Percentiles rank a stretch among this genome's conserved stretches.
Conservation (phyloP, 37 sponge, comb jelly and placozoan genomes). For the Crambe crambe region DNA sequence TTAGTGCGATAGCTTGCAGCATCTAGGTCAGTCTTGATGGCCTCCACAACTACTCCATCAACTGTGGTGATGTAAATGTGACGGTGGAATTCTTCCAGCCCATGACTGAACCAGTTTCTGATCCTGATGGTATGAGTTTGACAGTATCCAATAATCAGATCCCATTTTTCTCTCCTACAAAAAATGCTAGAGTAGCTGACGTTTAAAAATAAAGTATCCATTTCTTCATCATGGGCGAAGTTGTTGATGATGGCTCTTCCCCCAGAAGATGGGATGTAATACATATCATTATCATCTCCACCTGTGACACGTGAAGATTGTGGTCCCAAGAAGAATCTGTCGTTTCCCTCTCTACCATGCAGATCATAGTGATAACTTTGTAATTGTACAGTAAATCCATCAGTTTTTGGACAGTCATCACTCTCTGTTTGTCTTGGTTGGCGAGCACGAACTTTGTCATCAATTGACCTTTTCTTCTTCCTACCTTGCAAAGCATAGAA, state of each 20-base stretch:
- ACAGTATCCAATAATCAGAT: not conserved
- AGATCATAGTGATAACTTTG: too few relatives aligned
- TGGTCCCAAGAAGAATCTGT: too few relatives aligned
- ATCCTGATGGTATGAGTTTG: not conserved
- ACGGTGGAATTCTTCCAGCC: not conserved
- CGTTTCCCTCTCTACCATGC: too few relatives aligned
- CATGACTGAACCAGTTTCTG: not conserved
- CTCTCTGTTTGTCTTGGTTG: too few relatives aligned
- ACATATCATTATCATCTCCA: not conserved
- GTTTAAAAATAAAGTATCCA: not conserved
- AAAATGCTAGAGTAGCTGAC: too few relatives aligned
- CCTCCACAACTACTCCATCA: not conserved
- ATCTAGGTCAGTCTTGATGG: not conserved
- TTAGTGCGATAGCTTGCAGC: not conserved
- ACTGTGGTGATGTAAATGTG: not conserved
- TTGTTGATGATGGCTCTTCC: slow-evolving; percentile 7
- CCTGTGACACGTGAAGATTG: too few relatives aligned
- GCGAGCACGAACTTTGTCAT: too few relatives aligned
- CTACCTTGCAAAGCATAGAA: too few relatives aligned
- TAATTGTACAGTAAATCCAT: too few relatives aligned
- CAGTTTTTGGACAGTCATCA: too few relatives aligned
- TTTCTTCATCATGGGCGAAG: not conserved
- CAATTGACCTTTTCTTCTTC: too few relatives aligned
- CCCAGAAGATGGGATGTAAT: not conserved
- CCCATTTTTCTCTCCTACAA: not conserved